A percentile compares a stretch with the other conserved stretches of the same genome.
phyloP scores from a whole-genome alignment of 2,888 invertebrate genomes.

The Limnephilus auricula region DNA sequence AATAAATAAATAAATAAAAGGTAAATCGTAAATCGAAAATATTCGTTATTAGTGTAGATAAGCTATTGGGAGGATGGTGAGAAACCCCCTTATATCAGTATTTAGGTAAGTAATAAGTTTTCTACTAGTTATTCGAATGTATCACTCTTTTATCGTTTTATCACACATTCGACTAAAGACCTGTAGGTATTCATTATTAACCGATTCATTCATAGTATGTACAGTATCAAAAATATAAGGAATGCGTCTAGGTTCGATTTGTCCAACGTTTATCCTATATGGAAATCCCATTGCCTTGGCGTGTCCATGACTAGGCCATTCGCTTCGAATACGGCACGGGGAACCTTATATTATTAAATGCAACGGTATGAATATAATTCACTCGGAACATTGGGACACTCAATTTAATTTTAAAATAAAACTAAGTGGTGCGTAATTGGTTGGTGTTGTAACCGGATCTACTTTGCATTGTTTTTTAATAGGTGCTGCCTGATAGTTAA shows the following conservation, averaged over 20 bases:
- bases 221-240: not conserved
- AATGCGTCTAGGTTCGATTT: not conserved
- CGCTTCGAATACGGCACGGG: not conserved
- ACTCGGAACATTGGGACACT: not conserved
- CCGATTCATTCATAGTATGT: not conserved
- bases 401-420: not conserved
- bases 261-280: not conserved
- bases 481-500: not conserved
- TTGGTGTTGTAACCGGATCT: not conserved
- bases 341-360: not conserved
- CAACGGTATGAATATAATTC: not conserved
- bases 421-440: not conserved
- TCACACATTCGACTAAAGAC: not conserved
- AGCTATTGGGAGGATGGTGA: too few relatives aligned
- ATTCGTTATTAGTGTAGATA: too few relatives aligned
- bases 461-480: not conserved
- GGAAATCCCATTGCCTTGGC: slow-evolving; percentile 4
- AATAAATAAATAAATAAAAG: too few relatives aligned
- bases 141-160: not conserved
- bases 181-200: not conserved
- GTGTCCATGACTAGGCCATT: slow-evolving; percentile 12
- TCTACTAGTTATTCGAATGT: not conserved
- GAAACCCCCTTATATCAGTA: too few relatives aligned
- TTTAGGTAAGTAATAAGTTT: too few relatives aligned
- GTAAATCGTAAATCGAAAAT: too few relatives aligned